Base-by-base conservation (phyloP, 1,140 invertebrate genomes). In the Cardiocondyla obscurior region DNA sequence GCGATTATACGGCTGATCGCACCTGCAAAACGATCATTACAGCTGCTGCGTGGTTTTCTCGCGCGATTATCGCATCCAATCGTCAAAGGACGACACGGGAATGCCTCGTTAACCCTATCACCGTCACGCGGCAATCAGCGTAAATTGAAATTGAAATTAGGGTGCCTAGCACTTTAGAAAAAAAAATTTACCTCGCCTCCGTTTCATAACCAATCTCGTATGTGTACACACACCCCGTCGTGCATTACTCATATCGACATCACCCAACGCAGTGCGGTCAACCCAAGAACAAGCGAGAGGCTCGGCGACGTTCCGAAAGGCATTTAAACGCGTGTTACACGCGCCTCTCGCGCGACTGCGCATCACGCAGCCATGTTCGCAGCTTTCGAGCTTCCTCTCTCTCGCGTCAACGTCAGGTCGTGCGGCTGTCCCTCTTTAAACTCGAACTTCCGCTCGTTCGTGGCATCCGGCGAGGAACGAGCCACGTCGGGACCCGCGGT, bases 241-340 rank as follows among this genome's bases (percentile, higher is more conserved):
- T n/a, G 8, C n/a, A n/a, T 28, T 25, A 22, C 33, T 53, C 36
- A 44, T 39, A n/a, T 22, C 16, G 19, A 55, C 28, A 65, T 22
- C 44, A 42, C 44, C 39, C 51, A 25, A 10, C 42, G 62, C 85
- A 86, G 49, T 25, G 19, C 14, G 12, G 70, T 62, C 84, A 86
- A 85, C 69, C 1, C 77, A 10, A 16, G 19, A 25, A 69, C 53
- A 76, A 44, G 3, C 14, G n/a, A 3, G 12, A 58, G 10, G 10
- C 7, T 0, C n/a, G 19, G 0, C 44, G 44, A 58, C 33, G 67
- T 86, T 85, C 83, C 46, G 30, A 86, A 86, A 86, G 36, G 6
- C 36, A 85, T 83, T 42, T 12, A n/a, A n/a, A n/a, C n/a, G 57
- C 8, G 10, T 5, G n/a, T n/a, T n/a, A n/a, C n/a, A n/a, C n/a